phyloP scores from a whole-genome alignment of 2,888 invertebrate species.

The Acleris literana region DNA sequence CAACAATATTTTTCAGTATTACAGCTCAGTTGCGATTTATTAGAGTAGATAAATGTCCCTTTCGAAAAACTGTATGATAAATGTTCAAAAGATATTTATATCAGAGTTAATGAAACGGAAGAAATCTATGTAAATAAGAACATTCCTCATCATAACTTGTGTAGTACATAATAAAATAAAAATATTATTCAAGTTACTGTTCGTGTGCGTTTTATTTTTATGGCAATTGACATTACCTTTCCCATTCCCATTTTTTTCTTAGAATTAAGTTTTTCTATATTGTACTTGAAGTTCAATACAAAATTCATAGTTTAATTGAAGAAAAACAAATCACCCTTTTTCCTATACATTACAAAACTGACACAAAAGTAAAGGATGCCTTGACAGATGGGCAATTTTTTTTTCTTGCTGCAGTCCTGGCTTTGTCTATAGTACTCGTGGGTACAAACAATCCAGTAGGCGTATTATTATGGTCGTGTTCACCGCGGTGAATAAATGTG shows the following conservation, averaged over 20 bases:
- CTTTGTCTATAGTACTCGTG: too few relatives aligned
- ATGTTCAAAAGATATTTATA: slow-evolving; percentile 59
- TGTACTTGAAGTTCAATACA: too few relatives aligned
- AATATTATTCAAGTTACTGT: slow-evolving; percentile 84
- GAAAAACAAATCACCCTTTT: too few relatives aligned
- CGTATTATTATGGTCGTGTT: too few relatives aligned
- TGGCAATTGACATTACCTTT: not conserved
- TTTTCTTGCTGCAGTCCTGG: too few relatives aligned
- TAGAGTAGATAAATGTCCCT: slow-evolving; percentile 50
- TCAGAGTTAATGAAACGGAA: slow-evolving; percentile 62
- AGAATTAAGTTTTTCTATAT: too few relatives aligned
- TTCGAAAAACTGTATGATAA: slow-evolving; percentile 51
- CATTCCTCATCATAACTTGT: slow-evolving; percentile 83
- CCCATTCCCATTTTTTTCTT: not conserved
- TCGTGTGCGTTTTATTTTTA: slow-evolving; percentile 65
- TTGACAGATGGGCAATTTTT: too few relatives aligned
- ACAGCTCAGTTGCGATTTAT: slow-evolving; percentile 55
- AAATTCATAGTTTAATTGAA: too few relatives aligned
- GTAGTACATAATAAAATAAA: slow-evolving; percentile 80
- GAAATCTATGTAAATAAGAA: slow-evolving; percentile 82
- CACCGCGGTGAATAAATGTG: too few relatives aligned
- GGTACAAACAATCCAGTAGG: too few relatives aligned
- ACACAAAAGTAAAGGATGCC: too few relatives aligned
- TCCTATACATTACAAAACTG: too few relatives aligned
- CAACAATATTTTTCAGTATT: slow-evolving; percentile 69